phyloP scores from a whole-genome alignment of 2,797 vertebrate species.

The Acestrorhynchus altus region DNA sequence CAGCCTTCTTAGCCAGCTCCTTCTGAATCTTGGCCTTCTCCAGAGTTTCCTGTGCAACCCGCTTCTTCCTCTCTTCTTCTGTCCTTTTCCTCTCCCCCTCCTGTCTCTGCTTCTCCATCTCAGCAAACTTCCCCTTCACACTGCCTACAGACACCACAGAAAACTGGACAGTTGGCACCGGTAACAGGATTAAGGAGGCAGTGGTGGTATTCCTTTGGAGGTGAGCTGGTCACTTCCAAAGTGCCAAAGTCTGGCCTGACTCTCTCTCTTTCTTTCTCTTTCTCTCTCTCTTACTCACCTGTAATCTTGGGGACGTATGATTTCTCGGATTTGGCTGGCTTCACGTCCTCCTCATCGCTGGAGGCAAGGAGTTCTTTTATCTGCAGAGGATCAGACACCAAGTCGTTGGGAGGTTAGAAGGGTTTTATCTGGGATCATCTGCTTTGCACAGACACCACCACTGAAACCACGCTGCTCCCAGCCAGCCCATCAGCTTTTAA shows the following conservation, averaged over 20 bases:
- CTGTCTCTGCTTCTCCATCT: conserved; percentile 97
- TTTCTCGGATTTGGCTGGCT: conserved; percentile 87
- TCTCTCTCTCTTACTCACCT: conserved; percentile 78
- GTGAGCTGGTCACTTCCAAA: background rate
- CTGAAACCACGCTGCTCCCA: conserved; percentile 76
- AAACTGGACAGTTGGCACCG: conserved; percentile 50
- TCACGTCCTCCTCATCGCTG: conserved; percentile 91
- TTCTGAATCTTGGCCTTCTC: conserved; percentile 97
- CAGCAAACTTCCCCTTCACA: conserved; percentile 97
- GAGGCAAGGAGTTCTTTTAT: conserved; percentile 96
- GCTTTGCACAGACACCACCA: conserved; percentile 62
- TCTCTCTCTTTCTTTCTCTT: background rate
- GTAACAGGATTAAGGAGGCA: conserved; percentile 48
- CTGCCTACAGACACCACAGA: conserved; percentile 81
- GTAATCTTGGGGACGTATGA: conserved; percentile 97
- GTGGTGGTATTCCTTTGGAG: background rate
- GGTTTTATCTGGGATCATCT: conserved; percentile 80
- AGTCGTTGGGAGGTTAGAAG: conserved; percentile 65
- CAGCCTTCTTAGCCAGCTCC: conserved; percentile 92
- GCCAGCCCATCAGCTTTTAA: conserved; percentile 71
- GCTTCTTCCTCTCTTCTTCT: conserved; percentile 90
- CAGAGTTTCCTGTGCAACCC: conserved; percentile 89
- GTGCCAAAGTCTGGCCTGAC: background rate
- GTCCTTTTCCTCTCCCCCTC: conserved; percentile 90
- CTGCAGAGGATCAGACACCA: conserved; percentile 77